phyloP scores from a whole-genome alignment of 2,113 vertebrate genomes.

The Halcyon senegalensis region DNA sequence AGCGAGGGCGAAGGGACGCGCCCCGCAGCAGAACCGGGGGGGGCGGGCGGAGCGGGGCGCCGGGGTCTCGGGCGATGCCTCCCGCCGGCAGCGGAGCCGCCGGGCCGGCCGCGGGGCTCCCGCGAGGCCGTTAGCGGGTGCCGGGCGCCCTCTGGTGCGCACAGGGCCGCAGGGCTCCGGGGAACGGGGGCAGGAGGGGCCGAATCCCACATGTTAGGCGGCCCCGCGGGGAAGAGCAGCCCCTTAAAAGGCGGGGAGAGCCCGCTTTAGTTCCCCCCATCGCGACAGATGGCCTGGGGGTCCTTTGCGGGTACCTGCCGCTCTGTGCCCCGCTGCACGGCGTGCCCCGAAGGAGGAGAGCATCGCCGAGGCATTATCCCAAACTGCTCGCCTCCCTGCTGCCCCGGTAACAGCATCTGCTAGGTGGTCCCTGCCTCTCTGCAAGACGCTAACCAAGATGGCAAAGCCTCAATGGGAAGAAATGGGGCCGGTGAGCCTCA shows the following conservation, averaged over 20 bases:
- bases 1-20: background rate
- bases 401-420: background rate
- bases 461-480: background rate
- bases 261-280: accelerated
- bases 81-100: background rate
- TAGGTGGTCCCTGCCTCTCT: background rate
- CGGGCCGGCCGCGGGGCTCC: background rate
- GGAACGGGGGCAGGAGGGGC: background rate
- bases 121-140: background rate
- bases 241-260: background rate
- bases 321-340: accelerated
- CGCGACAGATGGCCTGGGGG: accelerated
- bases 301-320: accelerated
- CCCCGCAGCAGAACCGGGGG: background rate
- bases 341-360: background rate
- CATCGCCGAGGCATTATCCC: background rate
- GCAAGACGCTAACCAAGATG: background rate
- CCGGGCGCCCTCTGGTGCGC: conserved; percentile 61
- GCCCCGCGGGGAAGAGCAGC: background rate
- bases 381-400: background rate
- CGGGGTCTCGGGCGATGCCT: background rate
- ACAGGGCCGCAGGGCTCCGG: background rate
- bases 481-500: background rate
- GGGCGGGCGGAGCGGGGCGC: no score
- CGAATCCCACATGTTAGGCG: background rate